Conservation (phyloP, 2,113 vertebrate species). For the Odocoileus hemionus region DNA sequence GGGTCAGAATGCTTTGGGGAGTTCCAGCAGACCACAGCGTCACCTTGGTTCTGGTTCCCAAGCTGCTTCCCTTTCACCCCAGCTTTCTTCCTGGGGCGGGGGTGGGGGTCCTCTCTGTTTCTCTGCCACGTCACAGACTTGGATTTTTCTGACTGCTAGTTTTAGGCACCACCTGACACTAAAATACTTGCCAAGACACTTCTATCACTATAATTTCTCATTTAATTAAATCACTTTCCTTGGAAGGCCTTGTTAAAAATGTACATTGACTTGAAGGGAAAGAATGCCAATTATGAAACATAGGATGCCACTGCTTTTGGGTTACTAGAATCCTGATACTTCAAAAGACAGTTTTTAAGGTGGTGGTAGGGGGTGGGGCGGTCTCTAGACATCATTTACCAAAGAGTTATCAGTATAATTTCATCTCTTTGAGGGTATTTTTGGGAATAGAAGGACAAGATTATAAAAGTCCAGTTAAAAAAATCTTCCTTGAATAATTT, state of each 20-base stretch:
- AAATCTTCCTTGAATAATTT: background rate
- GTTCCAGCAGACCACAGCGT: background rate
- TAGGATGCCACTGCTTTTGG: background rate
- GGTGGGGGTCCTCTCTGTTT: background rate
- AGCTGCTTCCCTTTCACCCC: background rate
- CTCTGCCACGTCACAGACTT: background rate
- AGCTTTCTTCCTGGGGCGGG: background rate
- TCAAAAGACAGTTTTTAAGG: background rate
- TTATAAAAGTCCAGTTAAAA: background rate
- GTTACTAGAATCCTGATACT: background rate
- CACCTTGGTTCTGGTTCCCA: background rate
- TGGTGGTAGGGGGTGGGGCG: accelerated
- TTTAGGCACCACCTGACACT: background rate
- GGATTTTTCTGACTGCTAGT: background rate
- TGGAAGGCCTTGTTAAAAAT: background rate
- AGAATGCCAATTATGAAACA: background rate
- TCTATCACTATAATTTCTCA: background rate
- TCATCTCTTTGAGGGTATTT: background rate
- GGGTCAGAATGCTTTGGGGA: background rate
- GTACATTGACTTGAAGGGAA: background rate
- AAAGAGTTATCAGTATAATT: background rate
- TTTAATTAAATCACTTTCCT: background rate
- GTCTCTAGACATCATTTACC: background rate
- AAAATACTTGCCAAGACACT: background rate
- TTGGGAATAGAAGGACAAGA: background rate